Evolutionary conservation across 2,113 vertebrate species (phyloP), one percentile per base, ranked within the genome.

Genomic region (Pungitius pungitius): DNA sequence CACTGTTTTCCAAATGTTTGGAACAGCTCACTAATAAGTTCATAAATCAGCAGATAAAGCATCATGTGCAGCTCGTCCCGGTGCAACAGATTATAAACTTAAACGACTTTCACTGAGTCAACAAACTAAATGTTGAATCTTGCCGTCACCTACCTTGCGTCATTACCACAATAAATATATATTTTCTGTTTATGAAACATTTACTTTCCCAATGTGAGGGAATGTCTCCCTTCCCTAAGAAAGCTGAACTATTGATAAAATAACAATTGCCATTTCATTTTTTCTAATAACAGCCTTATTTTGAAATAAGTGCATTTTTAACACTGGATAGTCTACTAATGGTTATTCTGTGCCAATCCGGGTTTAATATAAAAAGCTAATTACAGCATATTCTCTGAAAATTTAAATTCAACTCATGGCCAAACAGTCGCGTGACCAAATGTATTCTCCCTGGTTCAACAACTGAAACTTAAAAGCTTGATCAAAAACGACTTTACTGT

Each of bases 341-440:
- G 39, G 26, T 20, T 57, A 8, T 35, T 51, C 42, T 45, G 6
- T 47, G 24, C 11, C 8, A 3, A 30, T 49, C 4, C 18, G 43
- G n/a, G 11, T 61, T 14, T 76, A 61, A 69, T 69, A 43, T 37
- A 54, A 26, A 61, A 68, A 43, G 13, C 35, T 43, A 6, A 40
- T 42, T 66, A 14, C 27, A 39, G n/a, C 26, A 12, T 26, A 26
- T 45, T 55, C 30, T 27, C 13, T 33, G 11, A 54, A n/a, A 33
- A 30, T 52, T 14, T n/a, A 20, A 17, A 49, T 6, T 3, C 11
- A 30, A 47, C 49, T n/a, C 9, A 2, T 55, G 52, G 24, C 40
- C 26, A 47, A 45, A 12, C 26, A 30, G 62, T 58, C 27, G 4
- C 22, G 13, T 18, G 20, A 42, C 20, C 12, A 18, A 56, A 43